A percentile compares a stretch with the other conserved stretches of the same genome.
These are phyloP conservation scores for Ganaspis brasiliensis DNA, from an alignment of 2,888 invertebrate species.

Conservation along the genomic window DNA sequence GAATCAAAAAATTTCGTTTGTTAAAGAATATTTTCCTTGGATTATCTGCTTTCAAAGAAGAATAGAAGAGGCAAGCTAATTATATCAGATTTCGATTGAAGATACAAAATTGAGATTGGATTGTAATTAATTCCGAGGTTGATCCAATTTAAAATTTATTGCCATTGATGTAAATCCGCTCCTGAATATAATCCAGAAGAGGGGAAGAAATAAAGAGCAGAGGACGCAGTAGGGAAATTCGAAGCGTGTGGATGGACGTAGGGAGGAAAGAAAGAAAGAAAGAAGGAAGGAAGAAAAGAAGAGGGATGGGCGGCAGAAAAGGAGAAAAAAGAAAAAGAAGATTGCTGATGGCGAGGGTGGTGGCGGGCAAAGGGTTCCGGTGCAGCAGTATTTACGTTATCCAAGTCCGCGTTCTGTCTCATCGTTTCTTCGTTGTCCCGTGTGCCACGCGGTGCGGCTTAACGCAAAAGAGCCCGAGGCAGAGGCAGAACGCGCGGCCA, in stretches of 20 bases:
- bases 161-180: conserved; percentile 32
- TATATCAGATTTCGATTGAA: conserved; percentile 21
- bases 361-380: conserved; percentile 55
- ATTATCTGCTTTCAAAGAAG: not conserved
- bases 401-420: conserved; percentile 65
- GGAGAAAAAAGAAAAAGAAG: conserved; percentile 46
- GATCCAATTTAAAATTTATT: conserved; percentile 35
- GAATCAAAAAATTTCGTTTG: not conserved
- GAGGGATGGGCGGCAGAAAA: conserved; percentile 45
- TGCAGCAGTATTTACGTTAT: conserved; percentile 72
- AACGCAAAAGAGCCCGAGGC: conserved; percentile 73
- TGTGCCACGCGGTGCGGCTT: conserved; percentile 77
- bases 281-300: conserved; percentile 46
- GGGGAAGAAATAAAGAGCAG: conserved; percentile 43
- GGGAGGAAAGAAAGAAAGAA: conserved; percentile 28
- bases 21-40: not conserved
- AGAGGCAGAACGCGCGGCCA: conserved; percentile 67
- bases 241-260: conserved; percentile 51
- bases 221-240: conserved; percentile 26
- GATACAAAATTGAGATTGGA: conserved; percentile 33
- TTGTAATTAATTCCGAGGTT: conserved; percentile 39
- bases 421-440: conserved; percentile 69
- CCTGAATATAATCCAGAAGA: conserved; percentile 56
- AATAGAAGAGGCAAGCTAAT: not conserved
- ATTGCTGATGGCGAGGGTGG: conserved; percentile 47